phyloP scores from a whole-genome alignment of 2,888 invertebrate genomes.

The Nephrotoma flavescens region DNA sequence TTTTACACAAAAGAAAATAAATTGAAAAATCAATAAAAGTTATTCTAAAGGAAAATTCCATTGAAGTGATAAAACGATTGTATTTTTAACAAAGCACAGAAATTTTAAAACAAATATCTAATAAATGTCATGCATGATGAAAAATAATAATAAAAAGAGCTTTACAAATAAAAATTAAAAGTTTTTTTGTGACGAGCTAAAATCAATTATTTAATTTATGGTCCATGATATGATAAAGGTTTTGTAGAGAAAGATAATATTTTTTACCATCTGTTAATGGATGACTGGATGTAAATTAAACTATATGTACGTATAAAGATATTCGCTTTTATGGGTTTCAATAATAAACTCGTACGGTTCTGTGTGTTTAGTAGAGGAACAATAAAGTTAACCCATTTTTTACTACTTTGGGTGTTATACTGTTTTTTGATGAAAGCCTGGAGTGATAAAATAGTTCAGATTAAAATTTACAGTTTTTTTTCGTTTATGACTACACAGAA shows the following conservation, averaged over 20 bases:
- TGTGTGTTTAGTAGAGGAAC: no score
- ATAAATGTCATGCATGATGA: background rate
- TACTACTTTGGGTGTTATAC: no score
- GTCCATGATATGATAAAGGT: background rate
- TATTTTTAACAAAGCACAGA: background rate
- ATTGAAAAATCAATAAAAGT: background rate
- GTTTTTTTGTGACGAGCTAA: background rate
- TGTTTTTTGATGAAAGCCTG: no score
- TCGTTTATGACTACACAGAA: no score
- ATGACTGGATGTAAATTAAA: no score
- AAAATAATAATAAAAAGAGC: background rate
- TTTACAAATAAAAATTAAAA: background rate
- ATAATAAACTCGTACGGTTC: no score
- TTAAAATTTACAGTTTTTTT: no score
- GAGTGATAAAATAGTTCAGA: no score
- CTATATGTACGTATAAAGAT: no score
- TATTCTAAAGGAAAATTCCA: no score
- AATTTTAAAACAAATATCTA: background rate
- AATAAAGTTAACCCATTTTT: no score
- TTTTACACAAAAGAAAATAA: background rate
- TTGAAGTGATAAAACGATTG: background rate
- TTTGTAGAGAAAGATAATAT: background rate
- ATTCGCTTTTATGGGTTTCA: no score
- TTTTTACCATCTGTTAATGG: background rate
- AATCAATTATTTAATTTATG: background rate